A percentile compares a stretch with the other conserved stretches of the same genome.
phyloP scores from a whole-genome alignment of 2,113 vertebrate species.

The Gymnobelideus leadbeateri region DNA sequence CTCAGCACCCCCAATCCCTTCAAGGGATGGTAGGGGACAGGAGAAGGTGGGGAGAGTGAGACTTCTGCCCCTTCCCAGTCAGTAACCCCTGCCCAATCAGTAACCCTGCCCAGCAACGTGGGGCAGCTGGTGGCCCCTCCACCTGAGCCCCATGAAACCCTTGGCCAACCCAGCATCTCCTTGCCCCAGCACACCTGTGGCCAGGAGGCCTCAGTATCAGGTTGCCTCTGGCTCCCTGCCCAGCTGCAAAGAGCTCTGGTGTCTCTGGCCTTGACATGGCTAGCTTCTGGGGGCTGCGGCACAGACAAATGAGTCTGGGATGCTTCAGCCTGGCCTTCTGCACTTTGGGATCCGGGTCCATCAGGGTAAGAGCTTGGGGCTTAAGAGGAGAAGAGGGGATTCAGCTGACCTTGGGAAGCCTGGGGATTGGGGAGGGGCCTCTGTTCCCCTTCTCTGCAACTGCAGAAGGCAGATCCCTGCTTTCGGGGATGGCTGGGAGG shows the following conservation, averaged over 20 bases:
- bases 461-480: background rate
- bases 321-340: background rate
- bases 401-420: background rate
- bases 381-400: fast-evolving
- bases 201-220: background rate
- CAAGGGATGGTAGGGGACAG: background rate
- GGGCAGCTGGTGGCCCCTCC: background rate
- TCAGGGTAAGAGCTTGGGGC: background rate
- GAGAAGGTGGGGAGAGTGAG: background rate
- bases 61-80: background rate
- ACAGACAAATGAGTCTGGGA: background rate
- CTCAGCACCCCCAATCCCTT: background rate
- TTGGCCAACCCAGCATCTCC: background rate
- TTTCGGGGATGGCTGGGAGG: fast-evolving
- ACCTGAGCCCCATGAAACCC: background rate
- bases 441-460: background rate
- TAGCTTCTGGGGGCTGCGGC: background rate
- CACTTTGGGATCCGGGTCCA: background rate
- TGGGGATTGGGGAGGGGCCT: background rate
- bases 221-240: background rate
- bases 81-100: background rate
- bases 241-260: background rate
- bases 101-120: background rate
- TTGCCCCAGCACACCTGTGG: background rate
- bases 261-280: background rate